Percentiles rank a stretch among this genome's conserved stretches.
These are phyloP conservation scores for Ostrea denselamellosa DNA, from an alignment of 1,140 invertebrate genomes.

Conservation along the genomic window DNA sequence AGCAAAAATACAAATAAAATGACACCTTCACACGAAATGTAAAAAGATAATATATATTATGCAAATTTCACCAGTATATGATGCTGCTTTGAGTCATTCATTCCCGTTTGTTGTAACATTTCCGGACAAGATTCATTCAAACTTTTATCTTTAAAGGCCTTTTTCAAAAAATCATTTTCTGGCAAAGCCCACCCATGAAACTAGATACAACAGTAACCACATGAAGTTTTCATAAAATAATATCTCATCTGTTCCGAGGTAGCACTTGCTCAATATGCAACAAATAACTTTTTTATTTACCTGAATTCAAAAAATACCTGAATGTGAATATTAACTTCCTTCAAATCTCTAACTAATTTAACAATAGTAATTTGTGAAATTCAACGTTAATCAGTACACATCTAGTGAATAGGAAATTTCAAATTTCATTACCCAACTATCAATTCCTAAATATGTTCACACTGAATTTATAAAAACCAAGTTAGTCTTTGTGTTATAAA, in stretches of 20 bases:
- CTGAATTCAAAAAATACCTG: not conserved
- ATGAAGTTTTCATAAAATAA: not conserved
- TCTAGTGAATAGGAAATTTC: too few species aligned
- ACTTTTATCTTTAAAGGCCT: not conserved
- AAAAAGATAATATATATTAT: slow-evolving; percentile 39
- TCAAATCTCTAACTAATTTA: too few species aligned
- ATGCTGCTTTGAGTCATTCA: slow-evolving; percentile 31
- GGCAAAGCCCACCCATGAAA: not conserved
- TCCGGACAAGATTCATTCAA: slow-evolving; percentile 9
- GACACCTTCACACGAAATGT: slow-evolving; percentile 25
- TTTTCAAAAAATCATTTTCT: not conserved
- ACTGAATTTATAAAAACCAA: too few species aligned
- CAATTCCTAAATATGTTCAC: too few species aligned
- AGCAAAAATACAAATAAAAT: slow-evolving; percentile 31
- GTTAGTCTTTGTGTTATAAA: too few species aligned
- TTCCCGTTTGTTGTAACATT: slow-evolving; percentile 25
- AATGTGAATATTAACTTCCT: too few species aligned
- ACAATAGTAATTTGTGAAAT: too few species aligned
- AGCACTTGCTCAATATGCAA: not conserved
- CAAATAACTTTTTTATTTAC: not conserved
- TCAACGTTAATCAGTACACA: too few species aligned
- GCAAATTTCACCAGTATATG: slow-evolving; percentile 23
- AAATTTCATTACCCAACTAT: too few species aligned
- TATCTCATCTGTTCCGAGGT: not conserved
- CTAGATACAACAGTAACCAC: not conserved